Conservation (phyloP, 2,888 invertebrate species). For the Euplagia quadripunctaria region DNA sequence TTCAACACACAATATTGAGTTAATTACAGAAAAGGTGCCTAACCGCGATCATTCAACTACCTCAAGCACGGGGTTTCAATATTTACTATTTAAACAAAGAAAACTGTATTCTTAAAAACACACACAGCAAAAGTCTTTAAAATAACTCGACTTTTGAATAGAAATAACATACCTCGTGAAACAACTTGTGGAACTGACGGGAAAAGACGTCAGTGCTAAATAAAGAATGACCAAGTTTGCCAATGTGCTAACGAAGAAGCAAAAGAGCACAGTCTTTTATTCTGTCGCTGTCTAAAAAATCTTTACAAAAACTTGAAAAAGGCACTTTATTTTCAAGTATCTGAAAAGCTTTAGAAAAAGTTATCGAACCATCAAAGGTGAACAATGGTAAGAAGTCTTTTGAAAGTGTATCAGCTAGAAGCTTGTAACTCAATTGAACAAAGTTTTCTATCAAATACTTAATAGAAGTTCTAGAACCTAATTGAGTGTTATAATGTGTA, state of each 20-base stretch:
- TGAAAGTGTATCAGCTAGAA: background rate
- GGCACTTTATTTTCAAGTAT: constrained; percentile 2
- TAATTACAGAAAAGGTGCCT: no score
- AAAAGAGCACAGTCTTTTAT: constrained; percentile 22
- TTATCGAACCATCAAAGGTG: constrained; percentile 10
- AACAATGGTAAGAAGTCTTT: constrained; percentile 12
- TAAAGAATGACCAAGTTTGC: constrained; percentile 39
- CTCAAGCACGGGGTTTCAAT: background rate
- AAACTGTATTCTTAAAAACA: constrained; percentile 15
- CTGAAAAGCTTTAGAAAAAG: constrained; percentile 19
- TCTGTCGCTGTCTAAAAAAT: constrained; percentile 25
- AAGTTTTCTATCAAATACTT: background rate
- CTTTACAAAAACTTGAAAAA: constrained; percentile 12
- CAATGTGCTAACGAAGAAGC: constrained; percentile 22
- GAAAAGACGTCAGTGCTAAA: constrained; percentile 37
- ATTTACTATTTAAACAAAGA: constrained; percentile 20
- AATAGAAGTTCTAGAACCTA: background rate
- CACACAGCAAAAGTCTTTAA: constrained; percentile 27
- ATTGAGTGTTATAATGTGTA: background rate
- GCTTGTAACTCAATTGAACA: background rate
- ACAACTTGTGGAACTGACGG: constrained; percentile 28
- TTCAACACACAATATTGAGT: background rate
- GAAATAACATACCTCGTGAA: constrained; percentile 28
- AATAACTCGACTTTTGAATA: constrained; percentile 38
- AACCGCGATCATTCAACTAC: background rate